These are phyloP conservation scores for Ochotona princeps DNA, from an alignment of 2,113 vertebrate species.

Conservation along the genomic window DNA sequence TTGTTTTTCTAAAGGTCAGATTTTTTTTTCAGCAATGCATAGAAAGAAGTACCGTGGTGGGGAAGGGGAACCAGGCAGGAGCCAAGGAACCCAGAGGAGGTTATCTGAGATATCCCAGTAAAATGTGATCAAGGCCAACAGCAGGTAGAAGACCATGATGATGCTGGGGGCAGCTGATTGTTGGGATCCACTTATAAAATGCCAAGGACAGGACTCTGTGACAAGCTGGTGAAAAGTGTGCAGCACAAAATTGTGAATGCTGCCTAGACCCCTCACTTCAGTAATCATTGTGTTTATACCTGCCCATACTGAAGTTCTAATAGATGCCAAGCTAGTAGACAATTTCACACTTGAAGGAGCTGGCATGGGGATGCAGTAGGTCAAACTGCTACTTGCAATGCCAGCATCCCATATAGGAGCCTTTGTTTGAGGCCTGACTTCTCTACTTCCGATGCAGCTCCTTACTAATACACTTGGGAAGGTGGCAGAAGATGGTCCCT, in stretches of 20 bases:
- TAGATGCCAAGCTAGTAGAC: not conserved
- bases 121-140: not conserved
- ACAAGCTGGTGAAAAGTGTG: not conserved
- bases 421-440: no score
- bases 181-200: not conserved
- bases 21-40: not conserved
- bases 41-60: not conserved
- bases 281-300: not conserved
- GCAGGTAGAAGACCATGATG: rapidly evolving
- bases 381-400: no score
- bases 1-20: not conserved
- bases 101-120: not conserved
- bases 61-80: not conserved
- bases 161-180: not conserved
- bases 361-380: no score
- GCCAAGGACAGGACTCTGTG: not conserved
- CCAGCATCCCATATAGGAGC: no score
- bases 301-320: not conserved
- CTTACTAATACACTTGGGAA: no score
- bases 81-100: not conserved
- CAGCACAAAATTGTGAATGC: not conserved
- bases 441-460: no score
- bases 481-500: no score
- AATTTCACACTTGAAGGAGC: not conserved
- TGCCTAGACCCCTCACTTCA: not conserved